Evolutionary conservation across 1,140 invertebrate genomes (phyloP).

Genomic region (Sarcophaga bullata): DNA sequence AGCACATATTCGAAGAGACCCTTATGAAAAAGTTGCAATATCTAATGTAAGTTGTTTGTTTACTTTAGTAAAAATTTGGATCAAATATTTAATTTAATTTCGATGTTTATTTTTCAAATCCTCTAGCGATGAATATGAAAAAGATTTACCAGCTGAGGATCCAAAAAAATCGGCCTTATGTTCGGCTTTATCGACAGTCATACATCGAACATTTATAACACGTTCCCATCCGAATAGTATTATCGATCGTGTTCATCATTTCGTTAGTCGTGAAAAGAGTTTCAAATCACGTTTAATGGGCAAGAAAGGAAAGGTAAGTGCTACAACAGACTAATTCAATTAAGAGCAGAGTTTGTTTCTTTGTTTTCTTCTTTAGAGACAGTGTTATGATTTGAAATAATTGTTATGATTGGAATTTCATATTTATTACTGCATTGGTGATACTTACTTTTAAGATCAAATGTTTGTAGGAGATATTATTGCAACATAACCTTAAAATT

Average conservation of each 20-base stretch:
- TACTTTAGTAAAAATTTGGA: not conserved
- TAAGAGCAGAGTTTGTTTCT: too few species aligned
- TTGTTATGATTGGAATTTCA: too few species aligned
- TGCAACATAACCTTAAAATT: too few species aligned
- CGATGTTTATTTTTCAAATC: constrained; percentile 33
- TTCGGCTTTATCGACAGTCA: constrained; percentile 82
- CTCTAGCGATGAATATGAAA: constrained; percentile 77
- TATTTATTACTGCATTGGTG: too few species aligned
- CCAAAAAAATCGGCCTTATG: constrained; percentile 76
- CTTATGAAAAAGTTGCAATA: constrained; percentile 79
- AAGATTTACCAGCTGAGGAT: constrained; percentile 71
- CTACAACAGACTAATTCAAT: too few species aligned
- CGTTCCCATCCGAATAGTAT: constrained; percentile 60
- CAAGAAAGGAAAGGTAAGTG: constrained; percentile 72
- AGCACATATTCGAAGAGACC: constrained; percentile 78
- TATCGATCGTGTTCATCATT: constrained; percentile 73
- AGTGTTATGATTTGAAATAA: too few species aligned
- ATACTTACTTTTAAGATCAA: too few species aligned
- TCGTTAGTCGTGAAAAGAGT: constrained; percentile 85
- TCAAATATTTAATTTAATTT: too few species aligned
- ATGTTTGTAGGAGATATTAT: too few species aligned
- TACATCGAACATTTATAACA: constrained; percentile 67
- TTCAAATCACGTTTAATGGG: constrained; percentile 78
- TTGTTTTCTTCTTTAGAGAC: too few species aligned
- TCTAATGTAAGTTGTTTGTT: constrained; percentile 71